Conservation (phyloP, 2,113 vertebrate genomes). For the Vireo altiloquus region DNA sequence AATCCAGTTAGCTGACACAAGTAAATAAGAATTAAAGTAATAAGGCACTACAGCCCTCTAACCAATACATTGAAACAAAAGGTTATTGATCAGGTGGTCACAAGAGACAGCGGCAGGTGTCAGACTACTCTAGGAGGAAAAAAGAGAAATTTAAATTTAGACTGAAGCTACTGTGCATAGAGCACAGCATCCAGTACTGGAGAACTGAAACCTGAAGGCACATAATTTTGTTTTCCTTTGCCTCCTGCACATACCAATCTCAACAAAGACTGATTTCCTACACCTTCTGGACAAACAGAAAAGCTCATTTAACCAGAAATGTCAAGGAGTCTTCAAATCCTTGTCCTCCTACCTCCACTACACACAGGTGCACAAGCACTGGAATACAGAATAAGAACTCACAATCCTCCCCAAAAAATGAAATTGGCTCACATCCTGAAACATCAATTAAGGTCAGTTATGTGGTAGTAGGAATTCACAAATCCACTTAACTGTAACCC, state of each 20-base stretch:
- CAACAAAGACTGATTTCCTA: neutral
- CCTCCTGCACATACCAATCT: neutral
- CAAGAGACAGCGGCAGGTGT: neutral
- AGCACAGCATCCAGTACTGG: neutral
- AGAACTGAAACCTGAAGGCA: neutral
- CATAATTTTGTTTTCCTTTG: neutral
- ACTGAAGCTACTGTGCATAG: neutral
- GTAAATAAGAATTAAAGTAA: neutral
- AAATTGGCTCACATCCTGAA: neutral
- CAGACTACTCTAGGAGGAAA: neutral
- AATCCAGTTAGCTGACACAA: neutral
- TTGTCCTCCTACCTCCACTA: neutral
- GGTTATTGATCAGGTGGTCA: neutral
- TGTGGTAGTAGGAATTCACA: neutral
- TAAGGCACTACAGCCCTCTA: neutral
- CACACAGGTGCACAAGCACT: neutral
- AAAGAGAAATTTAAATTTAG: neutral
- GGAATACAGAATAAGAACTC: neutral
- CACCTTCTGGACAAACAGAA: neutral
- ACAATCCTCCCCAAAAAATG: neutral
- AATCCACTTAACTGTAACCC: neutral
- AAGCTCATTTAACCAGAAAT: neutral
- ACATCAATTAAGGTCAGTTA: neutral
- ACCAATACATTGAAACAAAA: neutral
- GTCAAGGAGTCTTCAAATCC: neutral